These are phyloP conservation scores for Oryctes rhinoceros DNA, from an alignment of 1,140 invertebrate species.

Conservation along the genomic window DNA sequence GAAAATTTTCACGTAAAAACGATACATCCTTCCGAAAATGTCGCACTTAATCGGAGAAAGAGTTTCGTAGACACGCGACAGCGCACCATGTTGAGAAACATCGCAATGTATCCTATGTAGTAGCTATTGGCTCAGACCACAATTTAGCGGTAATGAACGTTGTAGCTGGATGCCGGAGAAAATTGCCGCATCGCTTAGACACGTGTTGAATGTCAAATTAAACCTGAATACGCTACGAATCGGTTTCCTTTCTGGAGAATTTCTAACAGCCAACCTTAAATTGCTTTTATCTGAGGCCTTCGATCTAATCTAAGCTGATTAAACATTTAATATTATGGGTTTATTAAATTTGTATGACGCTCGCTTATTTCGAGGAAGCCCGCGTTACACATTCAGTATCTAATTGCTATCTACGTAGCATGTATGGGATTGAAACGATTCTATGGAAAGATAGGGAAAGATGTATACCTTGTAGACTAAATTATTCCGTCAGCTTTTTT, in stretches of 20 bases:
- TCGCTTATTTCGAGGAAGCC: no score
- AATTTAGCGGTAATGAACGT: slow-evolving; percentile 14
- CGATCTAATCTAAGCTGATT: background rate
- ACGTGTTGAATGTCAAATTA: slow-evolving; percentile 15
- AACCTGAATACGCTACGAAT: background rate
- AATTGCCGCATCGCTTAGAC: slow-evolving; percentile 8
- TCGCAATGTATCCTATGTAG: background rate
- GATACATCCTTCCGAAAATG: no score
- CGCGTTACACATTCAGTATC: no score
- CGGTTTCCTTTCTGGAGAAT: background rate
- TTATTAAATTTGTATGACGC: no score
- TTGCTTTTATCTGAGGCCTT: background rate
- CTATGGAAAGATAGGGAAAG: no score
- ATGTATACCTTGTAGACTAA: no score
- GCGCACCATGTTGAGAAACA: background rate
- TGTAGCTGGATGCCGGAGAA: background rate
- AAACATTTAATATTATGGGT: background rate
- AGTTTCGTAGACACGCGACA: no score
- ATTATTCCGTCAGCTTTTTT: no score
- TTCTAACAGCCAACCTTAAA: background rate
- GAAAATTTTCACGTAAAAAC: no score
- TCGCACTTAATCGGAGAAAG: no score
- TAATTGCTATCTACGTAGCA: no score
- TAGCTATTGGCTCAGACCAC: background rate
- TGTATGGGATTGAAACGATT: no score